These are phyloP conservation scores for Trypoxylon attenuatum DNA, from an alignment of 2,888 invertebrate genomes.

Conservation along the genomic window DNA sequence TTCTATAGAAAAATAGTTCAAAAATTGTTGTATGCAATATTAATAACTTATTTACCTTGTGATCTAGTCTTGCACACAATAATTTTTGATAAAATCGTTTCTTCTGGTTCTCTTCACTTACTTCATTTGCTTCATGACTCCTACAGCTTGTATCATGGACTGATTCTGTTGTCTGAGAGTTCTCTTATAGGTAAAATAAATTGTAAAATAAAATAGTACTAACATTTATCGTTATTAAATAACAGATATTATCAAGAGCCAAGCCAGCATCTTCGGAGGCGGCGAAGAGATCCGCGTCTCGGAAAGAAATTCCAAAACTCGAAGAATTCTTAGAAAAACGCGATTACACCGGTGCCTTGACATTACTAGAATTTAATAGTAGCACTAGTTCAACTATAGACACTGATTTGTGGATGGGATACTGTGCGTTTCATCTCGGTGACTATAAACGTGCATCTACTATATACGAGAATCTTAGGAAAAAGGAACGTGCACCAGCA, in stretches of 20 bases:
- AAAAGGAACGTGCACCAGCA: conserved; percentile 73
- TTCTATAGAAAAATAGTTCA: not conserved
- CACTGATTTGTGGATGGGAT: conserved; percentile 91
- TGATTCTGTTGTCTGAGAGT: too few relatives aligned
- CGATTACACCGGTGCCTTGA: conserved; percentile 96
- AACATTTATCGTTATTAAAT: not conserved
- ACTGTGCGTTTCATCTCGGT: conserved; percentile 96
- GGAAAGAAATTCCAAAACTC: conserved; percentile 83
- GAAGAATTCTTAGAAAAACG: conserved; percentile 92
- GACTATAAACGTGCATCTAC: conserved; percentile 84
- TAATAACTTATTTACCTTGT: too few relatives aligned
- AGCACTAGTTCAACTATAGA: conserved; percentile 74
- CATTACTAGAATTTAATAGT: conserved; percentile 87
- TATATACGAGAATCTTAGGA: conserved; percentile 79
- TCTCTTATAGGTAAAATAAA: too few relatives aligned
- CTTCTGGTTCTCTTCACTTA: too few relatives aligned
- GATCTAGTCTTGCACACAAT: too few relatives aligned
- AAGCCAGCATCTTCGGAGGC: conserved; percentile 83
- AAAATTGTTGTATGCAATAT: not conserved
- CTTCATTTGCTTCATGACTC: too few relatives aligned
- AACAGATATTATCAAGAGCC: conserved; percentile 86
- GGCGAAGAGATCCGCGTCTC: conserved; percentile 68
- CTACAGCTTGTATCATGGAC: too few relatives aligned
- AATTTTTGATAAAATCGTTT: too few relatives aligned
- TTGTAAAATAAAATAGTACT: not conserved